These are phyloP conservation scores for Oncorhynchus keta DNA, from an alignment of 2,113 vertebrate species.

Conservation along the genomic window DNA sequence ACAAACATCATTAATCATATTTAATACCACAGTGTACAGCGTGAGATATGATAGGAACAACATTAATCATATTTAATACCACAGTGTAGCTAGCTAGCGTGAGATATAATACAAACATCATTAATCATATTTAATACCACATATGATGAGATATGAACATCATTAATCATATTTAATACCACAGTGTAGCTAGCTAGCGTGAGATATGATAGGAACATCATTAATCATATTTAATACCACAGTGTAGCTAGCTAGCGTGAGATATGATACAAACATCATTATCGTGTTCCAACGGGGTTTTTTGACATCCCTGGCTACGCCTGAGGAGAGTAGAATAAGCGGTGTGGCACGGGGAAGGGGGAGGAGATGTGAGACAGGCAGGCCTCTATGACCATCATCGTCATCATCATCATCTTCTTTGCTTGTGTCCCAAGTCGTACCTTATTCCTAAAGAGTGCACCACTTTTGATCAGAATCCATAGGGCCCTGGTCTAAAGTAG, in stretches of 20 bases:
- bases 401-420: slow-evolving; percentile 65
- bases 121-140: slow-evolving; percentile 52
- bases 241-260: slow-evolving; percentile 7
- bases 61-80: slow-evolving; percentile 51
- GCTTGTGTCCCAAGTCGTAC: background rate
- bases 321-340: slow-evolving; percentile 21
- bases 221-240: slow-evolving; percentile 42
- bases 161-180: slow-evolving; percentile 51
- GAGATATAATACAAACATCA: slow-evolving; percentile 47
- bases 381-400: slow-evolving; percentile 24
- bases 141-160: slow-evolving; percentile 42
- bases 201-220: no score
- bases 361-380: slow-evolving; percentile 51
- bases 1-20: slow-evolving; percentile 43
- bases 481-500: no score
- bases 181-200: no score
- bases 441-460: no score
- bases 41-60: slow-evolving; percentile 44
- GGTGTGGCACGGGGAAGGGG: background rate
- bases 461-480: no score
- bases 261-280: slow-evolving; percentile 52
- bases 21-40: slow-evolving; percentile 42
- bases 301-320: slow-evolving; percentile 41
- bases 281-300: slow-evolving; percentile 33
- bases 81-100: slow-evolving; percentile 7